phyloP scores from a whole-genome alignment of 1,140 invertebrate genomes.

The Choristoneura fumiferana region DNA sequence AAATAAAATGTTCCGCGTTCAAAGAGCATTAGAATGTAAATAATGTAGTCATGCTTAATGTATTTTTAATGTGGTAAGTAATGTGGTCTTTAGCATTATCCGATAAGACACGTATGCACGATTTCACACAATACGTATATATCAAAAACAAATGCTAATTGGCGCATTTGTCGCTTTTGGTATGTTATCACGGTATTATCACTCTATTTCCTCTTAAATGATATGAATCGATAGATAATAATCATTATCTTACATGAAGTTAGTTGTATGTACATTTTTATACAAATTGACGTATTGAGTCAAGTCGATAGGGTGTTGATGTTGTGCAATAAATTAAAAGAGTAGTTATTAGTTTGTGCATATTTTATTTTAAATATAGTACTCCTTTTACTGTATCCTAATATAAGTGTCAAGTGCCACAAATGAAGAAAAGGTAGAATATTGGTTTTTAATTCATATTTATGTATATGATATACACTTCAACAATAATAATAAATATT shows the following conservation, averaged over 20 bases:
- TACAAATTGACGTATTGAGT: constrained; percentile 5
- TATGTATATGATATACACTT: too few species aligned
- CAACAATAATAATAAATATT: too few species aligned
- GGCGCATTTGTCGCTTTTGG: constrained; percentile 5
- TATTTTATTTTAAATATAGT: too few species aligned
- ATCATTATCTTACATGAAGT: constrained; percentile 47
- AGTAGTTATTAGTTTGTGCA: too few species aligned
- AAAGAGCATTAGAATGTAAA: background rate
- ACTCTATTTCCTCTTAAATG: constrained; percentile 51
- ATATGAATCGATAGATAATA: constrained; percentile 60
- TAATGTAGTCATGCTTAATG: background rate
- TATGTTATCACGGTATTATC: constrained; percentile 29
- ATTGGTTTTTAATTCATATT: too few species aligned
- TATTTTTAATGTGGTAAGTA: background rate
- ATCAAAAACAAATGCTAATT: constrained; percentile 14
- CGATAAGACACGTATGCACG: background rate
- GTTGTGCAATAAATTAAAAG: background rate
- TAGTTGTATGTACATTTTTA: constrained; percentile 32
- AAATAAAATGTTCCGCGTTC: too few species aligned
- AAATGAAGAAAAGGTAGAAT: too few species aligned
- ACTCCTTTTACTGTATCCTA: too few species aligned
- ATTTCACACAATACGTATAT: background rate
- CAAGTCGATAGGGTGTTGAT: background rate
- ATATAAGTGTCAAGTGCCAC: too few species aligned
- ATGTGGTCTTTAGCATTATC: background rate